Evolutionary conservation across 2,113 vertebrate genomes (phyloP).

Genomic region (Nannobrachium achirus): DNA sequence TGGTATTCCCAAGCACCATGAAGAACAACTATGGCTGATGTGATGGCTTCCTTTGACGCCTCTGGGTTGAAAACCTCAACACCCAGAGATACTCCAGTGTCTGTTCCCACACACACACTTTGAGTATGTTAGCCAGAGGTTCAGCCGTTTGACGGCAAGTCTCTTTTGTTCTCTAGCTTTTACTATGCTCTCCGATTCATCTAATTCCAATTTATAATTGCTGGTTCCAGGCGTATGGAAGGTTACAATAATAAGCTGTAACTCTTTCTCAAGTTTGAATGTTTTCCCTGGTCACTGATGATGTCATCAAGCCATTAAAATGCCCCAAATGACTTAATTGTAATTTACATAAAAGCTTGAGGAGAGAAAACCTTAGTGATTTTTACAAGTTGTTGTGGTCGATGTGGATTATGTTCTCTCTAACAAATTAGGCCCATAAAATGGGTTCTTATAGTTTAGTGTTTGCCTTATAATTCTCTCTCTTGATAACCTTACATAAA

Average conservation of each 20-base stretch:
- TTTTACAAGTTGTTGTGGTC: constrained; percentile 43
- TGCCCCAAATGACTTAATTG: constrained; percentile 71
- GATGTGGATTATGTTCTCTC: constrained; percentile 18
- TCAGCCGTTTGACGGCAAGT: constrained; percentile 37
- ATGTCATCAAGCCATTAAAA: constrained; percentile 69
- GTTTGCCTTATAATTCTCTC: constrained; percentile 7
- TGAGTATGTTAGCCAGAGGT: constrained; percentile 44
- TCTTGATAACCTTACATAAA: not conserved
- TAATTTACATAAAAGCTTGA: constrained; percentile 56
- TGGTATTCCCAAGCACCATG: constrained; percentile 47
- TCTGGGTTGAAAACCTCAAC: constrained; percentile 43
- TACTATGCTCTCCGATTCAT: constrained; percentile 65
- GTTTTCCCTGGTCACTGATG: constrained; percentile 76
- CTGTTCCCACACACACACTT: constrained; percentile 57
- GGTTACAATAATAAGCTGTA: constrained; percentile 75
- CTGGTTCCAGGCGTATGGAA: constrained; percentile 55
- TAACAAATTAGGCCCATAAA: constrained; percentile 1
- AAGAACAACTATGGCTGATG: constrained; percentile 16
- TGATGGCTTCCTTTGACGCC: not conserved
- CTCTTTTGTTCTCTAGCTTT: constrained; percentile 67
- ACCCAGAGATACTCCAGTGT: constrained; percentile 30
- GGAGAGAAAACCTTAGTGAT: constrained; percentile 39
- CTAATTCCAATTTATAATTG: constrained; percentile 72
- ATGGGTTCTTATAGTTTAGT: not conserved
- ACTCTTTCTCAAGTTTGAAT: constrained; percentile 49